A percentile compares a stretch with the other conserved stretches of the same genome.
Conservation (phyloP, 2,888 invertebrate genomes). For the Drosophila buzzatii region DNA sequence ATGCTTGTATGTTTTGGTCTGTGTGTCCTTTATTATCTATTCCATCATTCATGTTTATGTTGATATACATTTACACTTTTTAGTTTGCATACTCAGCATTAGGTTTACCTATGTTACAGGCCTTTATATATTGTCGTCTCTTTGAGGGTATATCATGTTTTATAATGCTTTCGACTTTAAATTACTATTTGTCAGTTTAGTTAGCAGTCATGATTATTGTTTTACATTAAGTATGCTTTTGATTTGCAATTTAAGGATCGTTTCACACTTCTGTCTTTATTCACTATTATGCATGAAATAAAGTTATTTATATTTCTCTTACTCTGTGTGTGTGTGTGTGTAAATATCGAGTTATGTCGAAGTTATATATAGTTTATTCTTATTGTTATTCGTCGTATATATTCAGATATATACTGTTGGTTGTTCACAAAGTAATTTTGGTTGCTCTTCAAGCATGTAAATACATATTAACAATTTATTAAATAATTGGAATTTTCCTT, state of each 20-base stretch:
- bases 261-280: conserved; percentile 10
- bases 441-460: conserved; percentile 55
- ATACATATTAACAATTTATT: conserved; percentile 64
- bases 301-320: not conserved
- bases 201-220: conserved; percentile 69
- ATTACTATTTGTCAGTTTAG: conserved; percentile 61
- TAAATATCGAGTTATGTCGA: conserved; percentile 17
- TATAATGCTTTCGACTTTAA: conserved; percentile 37
- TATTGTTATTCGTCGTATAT: conserved; percentile 26
- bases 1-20: conserved; percentile 64
- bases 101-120: conserved; percentile 67
- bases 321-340: not conserved
- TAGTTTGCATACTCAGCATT: conserved; percentile 43
- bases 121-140: conserved; percentile 82
- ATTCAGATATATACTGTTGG: conserved; percentile 21
- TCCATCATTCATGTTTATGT: conserved; percentile 55
- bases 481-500: conserved; percentile 27
- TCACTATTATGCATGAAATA: conserved; percentile 18
- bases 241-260: conserved; percentile 26
- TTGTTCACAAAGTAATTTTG: conserved; percentile 46
- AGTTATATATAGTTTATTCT: conserved; percentile 11
- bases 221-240: conserved; percentile 33
- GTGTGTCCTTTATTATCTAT: conserved; percentile 79
- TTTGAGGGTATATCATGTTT: conserved; percentile 59
- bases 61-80: conserved; percentile 66